Base-by-base conservation (phyloP, 1,140 invertebrate genomes). In the Melanaphis sacchari region DNA sequence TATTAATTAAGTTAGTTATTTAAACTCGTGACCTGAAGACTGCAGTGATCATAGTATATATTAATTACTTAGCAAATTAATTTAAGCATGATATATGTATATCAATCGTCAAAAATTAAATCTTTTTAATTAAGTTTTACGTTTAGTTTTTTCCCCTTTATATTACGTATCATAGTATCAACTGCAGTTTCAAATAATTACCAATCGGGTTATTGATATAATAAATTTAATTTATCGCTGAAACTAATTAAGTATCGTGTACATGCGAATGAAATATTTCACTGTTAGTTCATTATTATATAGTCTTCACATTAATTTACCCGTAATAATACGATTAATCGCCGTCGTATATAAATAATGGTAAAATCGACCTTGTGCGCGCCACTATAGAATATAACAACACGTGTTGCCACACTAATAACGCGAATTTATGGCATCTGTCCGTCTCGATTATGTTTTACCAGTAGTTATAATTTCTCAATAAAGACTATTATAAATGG, bases 401-500 rank as follows among this genome's bases (percentile, higher is more conserved):
- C 88, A 59, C 88, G 88, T 59, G 88, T 90, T 59, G 38, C 88
- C 88, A 59, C 88, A 59, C 31, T 90, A 90, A 90, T 90, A 90
- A 90, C 88, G 52, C 88, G 52, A 90, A 90, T 90, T 59, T 90
- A 89, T 89, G 87, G 87, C 87, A 89, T 89, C 87, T 89, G 87
- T 89, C 87, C 52, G 88, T 90, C 52, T 90, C 88, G 88, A 90
- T 90, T 90, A 90, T 15, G 88, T 90, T 90, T 90, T 90, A 90
- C 88, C 88, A 90, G 88, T 90, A 90, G 88, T 90, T 90, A 90
- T 90, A 90, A 90, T 90, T 59, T 90, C 88, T 40, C 52, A 59
- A 90, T 59, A 90, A 40, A 59, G 88, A 59, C 88, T 36, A 59
- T 59, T 90, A 90, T 90, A 59, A 90, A 90, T 90, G 88, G 52